Evolutionary conservation across 2,888 invertebrate species (phyloP).

Genomic region (Alloplasta piceator): DNA sequence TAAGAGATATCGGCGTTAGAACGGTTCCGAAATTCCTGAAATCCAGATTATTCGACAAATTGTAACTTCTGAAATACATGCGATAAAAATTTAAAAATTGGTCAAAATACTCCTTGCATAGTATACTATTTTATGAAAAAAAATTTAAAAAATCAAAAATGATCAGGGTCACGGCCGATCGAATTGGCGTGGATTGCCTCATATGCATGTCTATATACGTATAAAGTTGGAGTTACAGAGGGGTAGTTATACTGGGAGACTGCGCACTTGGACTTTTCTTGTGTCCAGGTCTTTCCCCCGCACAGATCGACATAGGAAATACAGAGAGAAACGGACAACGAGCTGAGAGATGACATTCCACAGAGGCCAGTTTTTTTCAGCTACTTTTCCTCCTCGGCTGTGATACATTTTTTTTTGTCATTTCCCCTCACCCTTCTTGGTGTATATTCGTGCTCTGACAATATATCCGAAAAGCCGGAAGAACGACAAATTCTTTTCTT

Average conservation of each 20-base stretch:
- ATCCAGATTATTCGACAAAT: too few species aligned
- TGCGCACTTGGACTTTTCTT: conserved; percentile 66
- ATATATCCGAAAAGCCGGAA: conserved; percentile 42
- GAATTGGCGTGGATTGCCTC: too few species aligned
- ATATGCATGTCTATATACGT: not conserved
- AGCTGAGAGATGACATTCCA: conserved; percentile 56
- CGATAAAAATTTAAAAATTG: too few species aligned
- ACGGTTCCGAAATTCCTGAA: too few species aligned
- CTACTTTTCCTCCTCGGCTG: conserved; percentile 24
- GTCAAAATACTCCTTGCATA: too few species aligned
- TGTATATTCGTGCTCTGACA: conserved; percentile 37
- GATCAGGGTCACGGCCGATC: too few species aligned
- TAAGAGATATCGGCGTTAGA: too few species aligned
- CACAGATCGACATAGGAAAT: conserved; percentile 14
- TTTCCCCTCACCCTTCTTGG: not conserved
- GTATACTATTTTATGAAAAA: too few species aligned
- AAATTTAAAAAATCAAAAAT: too few species aligned
- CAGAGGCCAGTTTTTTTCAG: conserved; percentile 31
- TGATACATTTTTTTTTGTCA: conserved; percentile 3
- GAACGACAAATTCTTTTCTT: conserved; percentile 20
- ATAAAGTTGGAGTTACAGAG: conserved; percentile 10
- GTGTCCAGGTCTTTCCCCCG: conserved; percentile 43
- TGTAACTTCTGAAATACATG: too few species aligned
- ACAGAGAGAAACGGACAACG: conserved; percentile 44
- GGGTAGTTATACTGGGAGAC: conserved; percentile 67